Evolutionary conservation across 2,113 vertebrate species (phyloP), one percentile per base, ranked within the genome.

Genomic region (Myiagra hebetior): DNA sequence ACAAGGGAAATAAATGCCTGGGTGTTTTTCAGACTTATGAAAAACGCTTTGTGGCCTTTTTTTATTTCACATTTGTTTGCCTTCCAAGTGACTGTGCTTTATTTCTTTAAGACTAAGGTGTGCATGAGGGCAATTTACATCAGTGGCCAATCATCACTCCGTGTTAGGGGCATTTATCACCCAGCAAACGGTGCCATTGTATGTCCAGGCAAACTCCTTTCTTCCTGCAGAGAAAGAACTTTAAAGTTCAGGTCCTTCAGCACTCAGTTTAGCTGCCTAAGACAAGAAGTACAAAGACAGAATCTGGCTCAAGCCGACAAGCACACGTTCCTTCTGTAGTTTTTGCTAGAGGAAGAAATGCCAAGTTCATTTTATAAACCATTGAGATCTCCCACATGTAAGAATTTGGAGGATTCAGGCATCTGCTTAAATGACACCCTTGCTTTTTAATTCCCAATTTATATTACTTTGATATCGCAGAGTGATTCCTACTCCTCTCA

Each of bases 1-100:
- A 98, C 95, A 97, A 95, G 93, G 84, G 96, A 96, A 97, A 97
- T 93, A 95, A 98, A 96, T 92, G 89, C 89, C 80, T 23, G 35
- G 75, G 86, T 94, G 76, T 95, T 96, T 97, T 97, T 95, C 94
- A 94, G 89, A 96, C 90, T 96, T 94, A 77, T 72, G 95, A 97
- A 95, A 97, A 97, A 96, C 22, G 50, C 77, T 88, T 92, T 42
- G 78, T 81, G 85, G 93, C 57, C 89, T 89, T 94, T 89, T 92
- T 89, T 93, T 86, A 39, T 91, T 95, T 94, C 95, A 78, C 47
- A n/a, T 92, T 94, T 94, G 85, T 96, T 95, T 97, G 95, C 82
- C 90, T 97, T 97, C 91, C n/a, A 22, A 88, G 94, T 27, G 80
- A n/a, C 60, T 96, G 55, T 92, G 74, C 91, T 95, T 96, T 85